Conservation (phyloP, 2,113 vertebrate species). For the Tetrax tetrax region DNA sequence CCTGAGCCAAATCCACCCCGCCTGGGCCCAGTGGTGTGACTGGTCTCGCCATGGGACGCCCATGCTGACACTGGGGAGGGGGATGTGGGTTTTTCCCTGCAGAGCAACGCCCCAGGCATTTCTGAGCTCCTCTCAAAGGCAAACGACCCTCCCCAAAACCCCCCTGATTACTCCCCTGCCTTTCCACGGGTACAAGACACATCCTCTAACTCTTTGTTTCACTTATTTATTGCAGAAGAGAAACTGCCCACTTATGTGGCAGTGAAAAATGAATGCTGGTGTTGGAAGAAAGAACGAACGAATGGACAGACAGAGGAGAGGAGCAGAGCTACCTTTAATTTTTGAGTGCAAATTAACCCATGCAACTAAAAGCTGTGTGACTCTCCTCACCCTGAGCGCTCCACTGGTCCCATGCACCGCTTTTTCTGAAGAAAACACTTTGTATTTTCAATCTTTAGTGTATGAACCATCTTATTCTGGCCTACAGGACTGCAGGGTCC, state of each 20-base stretch:
- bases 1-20: background rate
- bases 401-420: background rate
- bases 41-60: accelerated
- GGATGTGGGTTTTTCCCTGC: background rate
- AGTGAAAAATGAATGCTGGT: background rate
- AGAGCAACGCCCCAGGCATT: background rate
- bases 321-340: background rate
- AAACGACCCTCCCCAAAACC: accelerated
- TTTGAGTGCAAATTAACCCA: background rate
- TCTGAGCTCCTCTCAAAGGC: background rate
- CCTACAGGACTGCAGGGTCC: background rate
- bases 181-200: background rate
- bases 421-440: background rate
- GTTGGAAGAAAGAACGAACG: background rate
- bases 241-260: background rate
- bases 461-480: background rate
- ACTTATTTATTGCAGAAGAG: background rate
- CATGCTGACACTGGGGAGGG: background rate
- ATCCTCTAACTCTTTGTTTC: background rate
- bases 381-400: background rate
- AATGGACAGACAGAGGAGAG: too few relatives aligned
- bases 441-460: background rate
- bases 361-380: background rate
- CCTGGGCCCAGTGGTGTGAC: background rate
- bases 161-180: background rate